These are phyloP conservation scores for Cyprinella venusta DNA, from an alignment of 2,797 vertebrate genomes.

Conservation along the genomic window DNA sequence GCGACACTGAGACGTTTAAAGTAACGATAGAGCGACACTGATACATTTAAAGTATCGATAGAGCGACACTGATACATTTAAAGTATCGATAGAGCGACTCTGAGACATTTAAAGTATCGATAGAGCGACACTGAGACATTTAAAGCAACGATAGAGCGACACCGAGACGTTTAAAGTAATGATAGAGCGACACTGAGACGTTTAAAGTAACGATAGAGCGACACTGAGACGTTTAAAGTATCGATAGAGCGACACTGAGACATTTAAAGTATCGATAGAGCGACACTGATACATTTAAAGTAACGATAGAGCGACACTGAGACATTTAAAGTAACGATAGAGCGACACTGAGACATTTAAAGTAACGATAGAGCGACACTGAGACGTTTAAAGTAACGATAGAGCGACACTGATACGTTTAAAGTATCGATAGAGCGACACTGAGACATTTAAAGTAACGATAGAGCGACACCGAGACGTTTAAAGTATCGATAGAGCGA, in stretches of 20 bases:
- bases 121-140: neutral
- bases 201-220: neutral
- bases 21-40: neutral
- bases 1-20: neutral
- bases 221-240: neutral
- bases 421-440: neutral
- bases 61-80: neutral
- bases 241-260: rapidly evolving
- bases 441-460: neutral
- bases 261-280: neutral
- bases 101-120: neutral
- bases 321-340: too few species aligned
- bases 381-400: neutral
- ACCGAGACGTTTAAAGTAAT: neutral
- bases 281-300: neutral
- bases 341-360: neutral
- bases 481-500: neutral
- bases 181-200: neutral
- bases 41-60: too few species aligned
- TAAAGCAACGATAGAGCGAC: neutral
- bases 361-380: neutral
- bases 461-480: neutral
- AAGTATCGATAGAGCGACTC: neutral
- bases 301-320: too few species aligned
- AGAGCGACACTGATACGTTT: neutral